Evolutionary conservation across 2,888 invertebrate genomes (phyloP), one percentile per base, ranked within the genome.

Genomic region (Ganaspis brasiliensis): DNA sequence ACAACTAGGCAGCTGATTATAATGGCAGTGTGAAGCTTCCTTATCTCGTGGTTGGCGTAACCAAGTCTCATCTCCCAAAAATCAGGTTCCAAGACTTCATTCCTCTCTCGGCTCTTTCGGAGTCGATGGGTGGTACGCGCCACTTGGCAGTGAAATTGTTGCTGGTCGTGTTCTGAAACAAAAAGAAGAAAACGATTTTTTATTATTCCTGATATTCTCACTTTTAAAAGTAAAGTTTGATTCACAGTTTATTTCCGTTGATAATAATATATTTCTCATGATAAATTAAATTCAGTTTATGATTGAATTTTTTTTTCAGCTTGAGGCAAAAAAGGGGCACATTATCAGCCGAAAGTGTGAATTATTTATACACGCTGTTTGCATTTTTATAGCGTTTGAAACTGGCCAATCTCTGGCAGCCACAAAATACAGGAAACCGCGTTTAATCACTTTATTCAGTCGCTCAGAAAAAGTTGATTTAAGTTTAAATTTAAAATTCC

Each of bases 1-100:
- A 76, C 84, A 81, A 83, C 81, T 82, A 81, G 83, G 78, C 78
- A 81, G 80, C 79, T 77, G 81, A 79, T 78, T 79, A 79, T 45
- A 45, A 67, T 67, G 67, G 26, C 67, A 67, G 67, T 67, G 24
- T 21, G 26, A 67, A 24, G 77, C 81, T 79, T 78, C 77, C 71
- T 73, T 70, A 55, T 80, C 74, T 75, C 76, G 61, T 59, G 75
- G 24, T 67, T 67, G 24, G 45, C 26, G 24, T 45, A 67, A 21
- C 37, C 63, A 14, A 26, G 67, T 67, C 59, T 77, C 67, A 70
- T 63, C 55, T 57, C 61, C 21, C 57, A 57, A 72, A 45, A 77
- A 67, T 72, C 67, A 67, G 45, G 67, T 67, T 67, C n/a, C 40
- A n/a, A 3, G 21, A 37, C 67, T 49, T 45, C 45, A 67, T 67